A percentile compares a stretch with the other conserved stretches of the same genome.
Evolutionary conservation across 2,797 vertebrate genomes (phyloP).

Genomic region (Enteromius thamalakanensis): DNA sequence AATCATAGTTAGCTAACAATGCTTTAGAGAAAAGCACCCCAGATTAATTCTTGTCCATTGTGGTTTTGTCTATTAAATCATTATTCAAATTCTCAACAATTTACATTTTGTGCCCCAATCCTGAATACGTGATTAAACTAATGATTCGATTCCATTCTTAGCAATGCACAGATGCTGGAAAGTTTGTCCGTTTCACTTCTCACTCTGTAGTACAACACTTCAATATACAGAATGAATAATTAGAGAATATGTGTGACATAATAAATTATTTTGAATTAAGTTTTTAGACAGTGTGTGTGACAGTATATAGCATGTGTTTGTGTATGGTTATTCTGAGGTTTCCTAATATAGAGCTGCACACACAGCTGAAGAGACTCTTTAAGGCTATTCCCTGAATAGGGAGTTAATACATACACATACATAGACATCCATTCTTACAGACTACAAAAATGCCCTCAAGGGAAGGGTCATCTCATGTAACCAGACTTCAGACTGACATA

Average conservation of each 20-base stretch:
- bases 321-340: slow-evolving; percentile 26
- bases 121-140: neutral
- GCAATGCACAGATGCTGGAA: neutral
- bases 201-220: neutral
- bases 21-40: neutral
- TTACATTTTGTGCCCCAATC: neutral
- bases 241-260: neutral
- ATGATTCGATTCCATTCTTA: neutral
- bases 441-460: slow-evolving; percentile 14
- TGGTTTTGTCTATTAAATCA: neutral
- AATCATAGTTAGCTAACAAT: neutral
- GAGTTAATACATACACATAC: slow-evolving; percentile 24
- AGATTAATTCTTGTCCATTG: neutral
- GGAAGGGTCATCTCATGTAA: neutral
- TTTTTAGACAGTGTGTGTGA: slow-evolving; percentile 3
- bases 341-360: slow-evolving; percentile 33
- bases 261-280: neutral
- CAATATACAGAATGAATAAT: neutral
- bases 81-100: neutral
- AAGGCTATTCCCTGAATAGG: slow-evolving; percentile 22
- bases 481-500: neutral
- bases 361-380: slow-evolving; percentile 38
- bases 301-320: neutral
- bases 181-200: neutral
- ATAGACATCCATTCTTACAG: slow-evolving; percentile 31